Conservation (phyloP, 2,797 vertebrate species). For the Leucoraja ocellata region DNA sequence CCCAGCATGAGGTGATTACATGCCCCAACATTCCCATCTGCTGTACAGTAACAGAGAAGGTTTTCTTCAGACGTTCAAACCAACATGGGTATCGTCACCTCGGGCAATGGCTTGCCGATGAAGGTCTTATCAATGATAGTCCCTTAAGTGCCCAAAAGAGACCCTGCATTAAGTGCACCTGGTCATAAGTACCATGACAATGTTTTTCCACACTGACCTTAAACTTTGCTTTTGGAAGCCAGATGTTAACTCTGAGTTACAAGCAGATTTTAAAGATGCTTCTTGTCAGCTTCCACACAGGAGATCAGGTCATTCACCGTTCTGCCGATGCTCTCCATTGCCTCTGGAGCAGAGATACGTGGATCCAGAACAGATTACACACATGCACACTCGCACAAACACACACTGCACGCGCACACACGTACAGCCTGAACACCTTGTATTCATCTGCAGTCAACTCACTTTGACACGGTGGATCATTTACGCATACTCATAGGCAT, state of each 20-base stretch:
- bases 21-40: background rate
- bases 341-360: too few species aligned
- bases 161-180: too few species aligned
- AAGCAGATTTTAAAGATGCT: background rate
- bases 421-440: background rate
- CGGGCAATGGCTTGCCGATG: background rate
- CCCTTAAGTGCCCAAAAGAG: background rate
- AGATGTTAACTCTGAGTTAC: background rate
- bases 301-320: background rate
- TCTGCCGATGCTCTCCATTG: background rate
- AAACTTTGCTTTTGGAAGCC: background rate
- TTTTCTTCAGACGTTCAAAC: background rate
- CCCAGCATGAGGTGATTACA: background rate
- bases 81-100: background rate
- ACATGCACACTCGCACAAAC: too few species aligned
- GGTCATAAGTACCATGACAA: background rate
- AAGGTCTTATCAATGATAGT: background rate
- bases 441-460: background rate
- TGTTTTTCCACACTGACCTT: background rate
- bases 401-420: too few species aligned
- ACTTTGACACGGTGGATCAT: background rate
- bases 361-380: background rate
- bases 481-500: background rate
- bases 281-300: background rate
- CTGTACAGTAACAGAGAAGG: background rate